These are phyloP conservation scores for Mythimna ferrago DNA, from an alignment of 2,888 invertebrate species.

Conservation along the genomic window DNA sequence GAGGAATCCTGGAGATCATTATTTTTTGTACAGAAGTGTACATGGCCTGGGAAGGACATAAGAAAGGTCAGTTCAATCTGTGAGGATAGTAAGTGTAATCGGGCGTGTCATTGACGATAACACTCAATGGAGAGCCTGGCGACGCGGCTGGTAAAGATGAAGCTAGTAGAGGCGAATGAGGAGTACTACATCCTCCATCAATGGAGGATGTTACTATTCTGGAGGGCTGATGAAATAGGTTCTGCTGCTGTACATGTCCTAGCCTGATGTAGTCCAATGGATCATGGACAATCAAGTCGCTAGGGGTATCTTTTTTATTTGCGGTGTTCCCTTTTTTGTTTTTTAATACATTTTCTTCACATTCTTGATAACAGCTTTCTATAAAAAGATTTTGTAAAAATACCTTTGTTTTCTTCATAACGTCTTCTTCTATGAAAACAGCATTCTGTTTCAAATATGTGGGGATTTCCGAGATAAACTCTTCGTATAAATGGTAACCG, in stretches of 20 bases:
- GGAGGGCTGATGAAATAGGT: slow-evolving; percentile 32
- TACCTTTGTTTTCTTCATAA: slow-evolving; percentile 68
- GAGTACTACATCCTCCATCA: slow-evolving; percentile 26
- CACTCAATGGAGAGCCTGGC: slow-evolving; percentile 43
- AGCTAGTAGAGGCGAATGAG: slow-evolving; percentile 34
- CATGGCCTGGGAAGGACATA: neutral
- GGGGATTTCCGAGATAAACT: slow-evolving; percentile 77
- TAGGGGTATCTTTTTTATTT: slow-evolving; percentile 41
- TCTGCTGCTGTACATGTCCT: slow-evolving; percentile 55
- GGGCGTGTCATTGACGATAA: slow-evolving; percentile 74
- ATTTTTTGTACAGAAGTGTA: slow-evolving; percentile 11
- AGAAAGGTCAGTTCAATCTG: slow-evolving; percentile 72
- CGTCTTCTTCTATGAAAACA: slow-evolving; percentile 70
- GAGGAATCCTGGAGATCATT: neutral
- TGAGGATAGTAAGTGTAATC: slow-evolving; percentile 83
- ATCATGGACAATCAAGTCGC: slow-evolving; percentile 67
- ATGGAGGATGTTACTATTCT: slow-evolving; percentile 20
- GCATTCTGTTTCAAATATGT: slow-evolving; percentile 69
- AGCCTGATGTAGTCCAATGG: slow-evolving; percentile 73
- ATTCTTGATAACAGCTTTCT: slow-evolving; percentile 63
- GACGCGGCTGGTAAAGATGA: slow-evolving; percentile 36
- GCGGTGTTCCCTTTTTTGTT: slow-evolving; percentile 47
- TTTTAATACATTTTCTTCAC: slow-evolving; percentile 61
- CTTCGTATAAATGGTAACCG: slow-evolving; percentile 71
- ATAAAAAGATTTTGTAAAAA: slow-evolving; percentile 70